Evolutionary conservation across 2,113 vertebrate species (phyloP).

Genomic region (Macquaria australasica): DNA sequence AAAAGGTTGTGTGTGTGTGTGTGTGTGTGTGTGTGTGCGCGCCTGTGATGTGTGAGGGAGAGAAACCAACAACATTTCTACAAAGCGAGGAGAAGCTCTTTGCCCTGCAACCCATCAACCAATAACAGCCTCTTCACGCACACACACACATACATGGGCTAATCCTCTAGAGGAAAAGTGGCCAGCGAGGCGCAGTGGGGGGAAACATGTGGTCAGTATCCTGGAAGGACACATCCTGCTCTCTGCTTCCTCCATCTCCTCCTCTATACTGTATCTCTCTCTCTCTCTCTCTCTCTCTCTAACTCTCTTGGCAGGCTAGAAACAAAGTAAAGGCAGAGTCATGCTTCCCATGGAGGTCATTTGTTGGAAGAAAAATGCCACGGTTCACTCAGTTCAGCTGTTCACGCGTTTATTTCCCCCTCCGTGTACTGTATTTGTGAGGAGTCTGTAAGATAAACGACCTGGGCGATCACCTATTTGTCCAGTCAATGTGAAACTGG

Average conservation of each 20-base stretch:
- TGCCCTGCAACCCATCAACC: conserved; percentile 36
- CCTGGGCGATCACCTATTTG: conserved; percentile 37
- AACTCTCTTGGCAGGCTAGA: not conserved
- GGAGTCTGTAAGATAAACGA: conserved; percentile 47
- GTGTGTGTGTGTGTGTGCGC: not conserved
- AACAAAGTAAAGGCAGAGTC: conserved; percentile 15
- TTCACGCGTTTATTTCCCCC: not conserved
- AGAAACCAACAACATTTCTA: conserved; percentile 10
- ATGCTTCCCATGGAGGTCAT: conserved; percentile 27
- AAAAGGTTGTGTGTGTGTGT: conserved; percentile 21
- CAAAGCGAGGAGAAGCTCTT: conserved; percentile 32
- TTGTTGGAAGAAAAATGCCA: conserved; percentile 19
- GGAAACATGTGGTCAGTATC: conserved; percentile 44
- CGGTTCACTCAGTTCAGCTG: conserved; percentile 30
- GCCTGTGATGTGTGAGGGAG: not conserved
- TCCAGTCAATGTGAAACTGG: conserved; percentile 25
- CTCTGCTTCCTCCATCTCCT: conserved; percentile 16
- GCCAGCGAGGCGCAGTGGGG: conserved; percentile 29
- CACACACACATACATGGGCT: conserved; percentile 22
- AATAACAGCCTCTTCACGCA: conserved; percentile 10
- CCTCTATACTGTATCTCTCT: not conserved
- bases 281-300: not conserved
- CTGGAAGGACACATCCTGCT: conserved; percentile 40
- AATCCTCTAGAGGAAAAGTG: conserved; percentile 62
- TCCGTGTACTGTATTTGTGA: not conserved